Conservation (phyloP, 2,113 vertebrate genomes). For the Thermophis baileyi region DNA sequence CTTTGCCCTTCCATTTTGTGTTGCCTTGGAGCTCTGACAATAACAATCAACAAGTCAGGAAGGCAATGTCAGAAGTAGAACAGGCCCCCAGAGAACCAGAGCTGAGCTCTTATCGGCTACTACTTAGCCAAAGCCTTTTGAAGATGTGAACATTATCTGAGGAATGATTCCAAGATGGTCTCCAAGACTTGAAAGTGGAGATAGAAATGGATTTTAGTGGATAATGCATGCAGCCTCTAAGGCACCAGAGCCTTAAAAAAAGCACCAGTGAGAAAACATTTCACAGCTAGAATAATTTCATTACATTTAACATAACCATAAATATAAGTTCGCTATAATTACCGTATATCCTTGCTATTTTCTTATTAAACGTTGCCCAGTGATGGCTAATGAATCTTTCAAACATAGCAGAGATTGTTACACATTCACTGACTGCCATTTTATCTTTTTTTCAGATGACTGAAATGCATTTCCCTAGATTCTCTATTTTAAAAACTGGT, state of each 20-base stretch:
- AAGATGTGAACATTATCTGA: background rate
- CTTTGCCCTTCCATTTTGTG: background rate
- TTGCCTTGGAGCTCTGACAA: constrained; percentile 40
- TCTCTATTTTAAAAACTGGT: background rate
- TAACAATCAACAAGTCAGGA: constrained; percentile 20
- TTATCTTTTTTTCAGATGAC: background rate
- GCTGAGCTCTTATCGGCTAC: background rate
- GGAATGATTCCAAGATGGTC: background rate
- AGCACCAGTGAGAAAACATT: background rate
- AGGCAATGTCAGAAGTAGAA: background rate
- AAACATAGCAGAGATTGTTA: background rate
- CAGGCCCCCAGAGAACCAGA: background rate
- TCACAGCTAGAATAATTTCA: background rate
- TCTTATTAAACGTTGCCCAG: background rate
- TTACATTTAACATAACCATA: background rate
- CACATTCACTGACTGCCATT: background rate
- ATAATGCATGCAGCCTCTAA: background rate
- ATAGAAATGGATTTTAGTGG: background rate
- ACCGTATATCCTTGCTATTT: background rate
- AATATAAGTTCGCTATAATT: background rate
- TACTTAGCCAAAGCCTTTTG: background rate
- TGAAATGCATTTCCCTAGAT: background rate
- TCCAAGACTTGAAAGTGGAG: background rate
- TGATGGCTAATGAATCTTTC: background rate
- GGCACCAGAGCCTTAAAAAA: background rate